phyloP scores from a whole-genome alignment of 2,797 vertebrate genomes.

The Sandelia bainsii region DNA sequence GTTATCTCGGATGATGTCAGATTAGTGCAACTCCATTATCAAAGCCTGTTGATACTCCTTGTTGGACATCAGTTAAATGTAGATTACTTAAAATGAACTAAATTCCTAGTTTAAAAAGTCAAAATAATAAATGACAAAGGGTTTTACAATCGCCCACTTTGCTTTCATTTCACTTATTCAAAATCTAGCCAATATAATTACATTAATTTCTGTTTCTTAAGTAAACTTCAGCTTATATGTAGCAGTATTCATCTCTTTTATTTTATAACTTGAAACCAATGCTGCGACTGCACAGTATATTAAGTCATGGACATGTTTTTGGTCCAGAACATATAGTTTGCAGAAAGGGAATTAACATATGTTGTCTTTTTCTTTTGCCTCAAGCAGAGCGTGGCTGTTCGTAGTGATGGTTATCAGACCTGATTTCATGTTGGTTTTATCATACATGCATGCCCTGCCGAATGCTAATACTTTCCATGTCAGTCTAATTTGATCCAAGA shows the following conservation, averaged over 20 bases:
- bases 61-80: constrained; percentile 12
- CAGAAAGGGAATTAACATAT: too few relatives aligned
- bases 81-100: constrained; percentile 27
- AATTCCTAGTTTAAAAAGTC: constrained; percentile 22
- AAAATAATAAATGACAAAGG: constrained; percentile 6
- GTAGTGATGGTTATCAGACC: neutral
- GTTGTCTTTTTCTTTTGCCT: constrained; percentile 12
- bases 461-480: constrained; percentile 27
- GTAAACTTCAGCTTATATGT: neutral
- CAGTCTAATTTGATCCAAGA: constrained; percentile 26
- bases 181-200: constrained; percentile 20
- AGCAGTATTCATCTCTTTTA: neutral
- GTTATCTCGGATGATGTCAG: constrained; percentile 53
- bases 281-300: neutral
- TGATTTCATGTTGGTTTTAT: constrained; percentile 15
- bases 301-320: constrained; percentile 10
- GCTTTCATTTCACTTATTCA: constrained; percentile 26
- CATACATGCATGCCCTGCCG: constrained; percentile 14
- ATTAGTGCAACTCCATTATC: constrained; percentile 50
- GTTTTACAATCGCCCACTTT: too few relatives aligned
- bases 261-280: constrained; percentile 20
- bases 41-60: constrained; percentile 7
- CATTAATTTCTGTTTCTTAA: constrained; percentile 17
- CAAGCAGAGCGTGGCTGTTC: neutral
- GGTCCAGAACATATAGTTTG: neutral